Percentiles rank a stretch among this genome's conserved stretches.
These are phyloP conservation scores for Trachurus trachurus DNA, from an alignment of 2,797 vertebrate genomes.

Conservation along the genomic window DNA sequence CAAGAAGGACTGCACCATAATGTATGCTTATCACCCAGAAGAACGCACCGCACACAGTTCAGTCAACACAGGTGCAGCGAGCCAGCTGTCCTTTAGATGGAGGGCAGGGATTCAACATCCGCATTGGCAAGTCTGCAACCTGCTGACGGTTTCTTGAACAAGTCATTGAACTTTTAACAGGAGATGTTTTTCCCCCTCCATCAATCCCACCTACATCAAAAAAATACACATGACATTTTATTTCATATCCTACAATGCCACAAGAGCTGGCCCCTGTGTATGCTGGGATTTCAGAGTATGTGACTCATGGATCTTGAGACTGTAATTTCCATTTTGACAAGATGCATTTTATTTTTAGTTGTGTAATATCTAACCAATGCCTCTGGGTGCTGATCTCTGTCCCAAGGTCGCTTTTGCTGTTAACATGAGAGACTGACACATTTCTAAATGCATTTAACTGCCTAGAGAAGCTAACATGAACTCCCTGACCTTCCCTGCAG, in stretches of 20 bases:
- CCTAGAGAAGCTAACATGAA: slow-evolving; percentile 28
- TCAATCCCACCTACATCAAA: slow-evolving; percentile 25
- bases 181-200: not conserved
- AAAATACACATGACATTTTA: slow-evolving; percentile 30
- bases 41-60: slow-evolving; percentile 36
- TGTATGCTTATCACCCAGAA: slow-evolving; percentile 40
- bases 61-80: slow-evolving; percentile 20
- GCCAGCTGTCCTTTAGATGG: slow-evolving; percentile 44
- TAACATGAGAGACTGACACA: slow-evolving; percentile 65
- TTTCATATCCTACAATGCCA: slow-evolving; percentile 53
- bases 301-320: slow-evolving; percentile 61
- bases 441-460: slow-evolving; percentile 67
- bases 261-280: slow-evolving; percentile 44
- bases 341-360: slow-evolving; percentile 70
- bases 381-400: slow-evolving; percentile 62
- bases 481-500: slow-evolving; percentile 37
- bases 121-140: slow-evolving; percentile 23
- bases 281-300: slow-evolving; percentile 39
- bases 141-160: slow-evolving; percentile 19
- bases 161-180: slow-evolving; percentile 22
- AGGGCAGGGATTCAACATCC: slow-evolving; percentile 30
- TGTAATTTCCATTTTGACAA: slow-evolving; percentile 61
- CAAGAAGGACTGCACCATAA: slow-evolving; percentile 44
- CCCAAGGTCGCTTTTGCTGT: slow-evolving; percentile 63
- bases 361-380: slow-evolving; percentile 55